phyloP scores from a whole-genome alignment of 2,888 invertebrate genomes.

The Metacarcinus magister region DNA sequence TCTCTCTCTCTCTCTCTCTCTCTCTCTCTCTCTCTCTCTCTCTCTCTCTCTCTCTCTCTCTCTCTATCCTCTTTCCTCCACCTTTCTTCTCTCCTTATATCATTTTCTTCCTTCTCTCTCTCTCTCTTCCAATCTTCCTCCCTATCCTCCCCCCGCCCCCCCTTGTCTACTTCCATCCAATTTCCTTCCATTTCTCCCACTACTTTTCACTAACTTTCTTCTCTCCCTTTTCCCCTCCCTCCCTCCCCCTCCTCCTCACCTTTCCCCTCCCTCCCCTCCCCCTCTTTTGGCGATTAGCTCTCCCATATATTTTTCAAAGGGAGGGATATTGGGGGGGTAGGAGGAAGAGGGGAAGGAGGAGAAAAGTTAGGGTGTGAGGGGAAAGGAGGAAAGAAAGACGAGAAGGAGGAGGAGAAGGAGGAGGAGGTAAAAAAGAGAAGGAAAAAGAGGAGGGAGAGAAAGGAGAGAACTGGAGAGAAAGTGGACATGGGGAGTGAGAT shows the following conservation, averaged over 20 bases:
- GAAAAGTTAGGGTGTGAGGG: no score
- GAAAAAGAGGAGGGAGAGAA: neutral
- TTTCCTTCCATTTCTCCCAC: neutral
- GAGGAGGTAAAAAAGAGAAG: neutral
- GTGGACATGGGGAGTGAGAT: neutral
- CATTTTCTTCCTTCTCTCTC: neutral
- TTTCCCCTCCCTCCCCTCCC: neutral
- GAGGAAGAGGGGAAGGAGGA: no score
- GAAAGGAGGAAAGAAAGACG: no score
- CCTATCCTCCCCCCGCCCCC: neutral
- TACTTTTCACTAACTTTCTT: neutral
- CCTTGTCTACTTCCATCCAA: neutral
- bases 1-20: constrained; percentile 26
- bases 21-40: neutral
- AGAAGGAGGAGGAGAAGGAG: no score
- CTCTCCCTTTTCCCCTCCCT: neutral
- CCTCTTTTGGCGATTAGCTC: neutral
- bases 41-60: neutral
- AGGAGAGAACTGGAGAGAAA: neutral
- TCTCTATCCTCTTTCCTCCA: neutral
- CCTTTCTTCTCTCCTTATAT: neutral
- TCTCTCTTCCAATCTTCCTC: neutral
- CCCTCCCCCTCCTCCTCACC: neutral
- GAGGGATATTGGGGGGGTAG: neutral
- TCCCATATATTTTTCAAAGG: neutral